Evolutionary conservation across 1,140 invertebrate species (phyloP).

Genomic region (Drosophila pseudoobscura): DNA sequence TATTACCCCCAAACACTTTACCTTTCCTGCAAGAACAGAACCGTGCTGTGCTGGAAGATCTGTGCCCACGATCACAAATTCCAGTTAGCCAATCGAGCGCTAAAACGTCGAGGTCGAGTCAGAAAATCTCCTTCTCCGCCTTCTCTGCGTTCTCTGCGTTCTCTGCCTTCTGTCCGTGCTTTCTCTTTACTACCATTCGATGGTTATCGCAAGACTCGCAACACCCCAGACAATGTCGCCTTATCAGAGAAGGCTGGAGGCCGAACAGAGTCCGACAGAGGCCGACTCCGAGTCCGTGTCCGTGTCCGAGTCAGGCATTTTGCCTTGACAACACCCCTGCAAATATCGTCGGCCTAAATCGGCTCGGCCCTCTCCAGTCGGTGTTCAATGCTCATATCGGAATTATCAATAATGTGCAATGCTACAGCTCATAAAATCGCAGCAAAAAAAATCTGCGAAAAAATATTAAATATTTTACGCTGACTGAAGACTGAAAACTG

Average conservation of each 20-base stretch:
- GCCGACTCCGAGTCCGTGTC: no score
- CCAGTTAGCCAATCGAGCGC: slow-evolving; percentile 64
- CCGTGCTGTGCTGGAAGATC: no score
- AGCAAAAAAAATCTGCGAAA: slow-evolving; percentile 18
- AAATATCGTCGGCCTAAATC: slow-evolving; percentile 19
- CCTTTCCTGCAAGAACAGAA: not conserved
- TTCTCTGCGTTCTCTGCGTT: slow-evolving; percentile 8
- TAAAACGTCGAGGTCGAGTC: slow-evolving; percentile 36
- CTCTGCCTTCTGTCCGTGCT: slow-evolving; percentile 44
- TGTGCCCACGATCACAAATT: slow-evolving; percentile 65
- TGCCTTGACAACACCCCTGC: slow-evolving; percentile 75
- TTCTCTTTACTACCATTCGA: slow-evolving; percentile 69
- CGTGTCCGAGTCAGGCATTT: no score
- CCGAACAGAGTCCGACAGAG: no score
- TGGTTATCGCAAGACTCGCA: slow-evolving; percentile 60
- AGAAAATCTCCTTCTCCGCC: slow-evolving; percentile 2
- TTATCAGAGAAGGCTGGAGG: slow-evolving; percentile 23
- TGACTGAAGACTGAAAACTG: slow-evolving; percentile 21
- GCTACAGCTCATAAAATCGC: slow-evolving; percentile 76
- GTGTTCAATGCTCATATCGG: slow-evolving; percentile 38
- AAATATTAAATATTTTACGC: slow-evolving; percentile 74
- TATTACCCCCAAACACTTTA: slow-evolving; percentile 8
- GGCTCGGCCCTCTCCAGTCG: slow-evolving; percentile 12
- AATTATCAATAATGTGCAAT: slow-evolving; percentile 80
- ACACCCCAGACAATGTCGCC: slow-evolving; percentile 67